A percentile compares a stretch with the other conserved stretches of the same genome.
These are phyloP conservation scores for Actenoides lindsayi DNA, from an alignment of 2,113 vertebrate genomes.

Conservation along the genomic window DNA sequence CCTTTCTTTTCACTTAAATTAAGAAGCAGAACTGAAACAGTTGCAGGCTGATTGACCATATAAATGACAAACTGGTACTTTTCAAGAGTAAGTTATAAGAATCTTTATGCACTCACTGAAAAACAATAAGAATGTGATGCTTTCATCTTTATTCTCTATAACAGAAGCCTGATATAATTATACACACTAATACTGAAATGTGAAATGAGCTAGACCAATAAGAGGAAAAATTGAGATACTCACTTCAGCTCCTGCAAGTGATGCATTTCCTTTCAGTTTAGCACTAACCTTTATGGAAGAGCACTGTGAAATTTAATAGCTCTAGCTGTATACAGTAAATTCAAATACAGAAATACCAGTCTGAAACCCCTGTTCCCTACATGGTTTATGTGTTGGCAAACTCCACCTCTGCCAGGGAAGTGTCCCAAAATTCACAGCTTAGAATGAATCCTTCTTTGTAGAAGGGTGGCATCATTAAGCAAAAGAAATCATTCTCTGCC, in stretches of 20 bases:
- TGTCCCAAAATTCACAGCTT: conserved; percentile 55
- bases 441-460: conserved; percentile 57
- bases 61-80: conserved; percentile 25
- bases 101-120: neutral
- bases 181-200: neutral
- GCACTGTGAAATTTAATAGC: conserved; percentile 3
- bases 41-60: conserved; percentile 45
- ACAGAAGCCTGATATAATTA: neutral
- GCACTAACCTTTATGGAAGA: conserved; percentile 2
- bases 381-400: conserved; percentile 12
- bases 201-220: neutral
- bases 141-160: neutral
- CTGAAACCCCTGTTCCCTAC: conserved; percentile 13
- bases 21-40: conserved; percentile 31
- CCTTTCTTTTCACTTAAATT: conserved; percentile 58
- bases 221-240: neutral
- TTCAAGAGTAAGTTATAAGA: neutral
- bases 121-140: neutral
- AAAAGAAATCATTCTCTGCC: conserved; percentile 5
- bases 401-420: neutral
- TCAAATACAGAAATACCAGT: conserved; percentile 35
- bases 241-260: neutral
- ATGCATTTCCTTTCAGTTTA: conserved; percentile 7
- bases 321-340: conserved; percentile 11
- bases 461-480: conserved; percentile 38